Base-by-base conservation (phyloP, 2,113 vertebrate species). In the Syrrhaptes paradoxus region DNA sequence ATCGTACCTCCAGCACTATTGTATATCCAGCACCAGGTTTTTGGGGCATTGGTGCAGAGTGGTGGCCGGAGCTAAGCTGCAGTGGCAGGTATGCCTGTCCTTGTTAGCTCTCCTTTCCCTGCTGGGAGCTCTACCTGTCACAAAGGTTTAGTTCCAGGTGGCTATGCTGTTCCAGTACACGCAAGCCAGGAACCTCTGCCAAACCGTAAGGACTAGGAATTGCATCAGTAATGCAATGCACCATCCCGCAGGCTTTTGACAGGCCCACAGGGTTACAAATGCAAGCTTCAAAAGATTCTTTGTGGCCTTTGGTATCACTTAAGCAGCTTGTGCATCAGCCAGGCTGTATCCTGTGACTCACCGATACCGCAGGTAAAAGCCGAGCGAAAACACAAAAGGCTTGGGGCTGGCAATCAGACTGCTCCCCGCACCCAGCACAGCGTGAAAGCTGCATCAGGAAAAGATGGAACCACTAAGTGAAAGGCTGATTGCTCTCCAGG, bases 121-220 rank as follows among this genome's bases (percentile, higher is more conserved):
- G 83, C 65, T 0, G 7, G 61, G 51, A 87, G 82, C 65, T 48
- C 19, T 89, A 89, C 77, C 85, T 96, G 90, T 93, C 90, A 88
- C 65, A 49, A 51, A 66, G 41, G 22, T 80, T 97, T 96, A 97
- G 55, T 86, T 96, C 90, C 85, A 95, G 89, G 87, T 82, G 87
- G 45, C 48, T 87, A 71, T 93, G 65, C 75, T 51, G 11, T 31
- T 61, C 25, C 0, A 0, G 38, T 43, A 72, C 36, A 52, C 36
- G 6, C 58, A 18, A 87, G 82, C 34, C 72, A 81, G 76, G 73
- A 89, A 72, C 49, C 11, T 71, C 90, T 5, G 28, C 71, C 48
- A 88, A 83, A 72, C 15, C 1, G 1, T 48, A 84, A 54, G 43
- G 57, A 81, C 74, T 31, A 81, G 34, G 21, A 82, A 73, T 57